Conservation (phyloP, 2,888 invertebrate species). For the Strigamia maritima region DNA sequence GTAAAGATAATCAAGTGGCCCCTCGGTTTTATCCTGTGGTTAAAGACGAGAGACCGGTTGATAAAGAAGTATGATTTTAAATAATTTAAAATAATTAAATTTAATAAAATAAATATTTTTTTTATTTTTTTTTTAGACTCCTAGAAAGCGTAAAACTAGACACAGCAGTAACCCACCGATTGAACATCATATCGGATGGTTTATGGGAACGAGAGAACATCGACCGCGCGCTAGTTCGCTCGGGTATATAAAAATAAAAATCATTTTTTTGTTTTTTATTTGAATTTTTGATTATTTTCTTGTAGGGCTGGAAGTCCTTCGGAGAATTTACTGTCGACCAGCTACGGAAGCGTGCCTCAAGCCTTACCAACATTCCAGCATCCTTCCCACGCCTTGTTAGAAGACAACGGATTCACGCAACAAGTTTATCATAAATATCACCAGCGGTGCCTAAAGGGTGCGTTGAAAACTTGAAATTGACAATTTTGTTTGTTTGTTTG, state of each 20-base stretch:
- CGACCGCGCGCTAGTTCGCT: conserved; percentile 37
- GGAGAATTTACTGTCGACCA: conserved; percentile 50
- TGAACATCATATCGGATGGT: conserved; percentile 42
- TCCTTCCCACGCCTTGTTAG: conserved; percentile 88
- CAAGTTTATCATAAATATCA: conserved; percentile 96
- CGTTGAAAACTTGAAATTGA: background rate
- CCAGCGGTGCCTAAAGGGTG: conserved; percentile 86
- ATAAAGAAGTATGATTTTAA: conserved; percentile 46
- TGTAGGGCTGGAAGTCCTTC: conserved; percentile 73
- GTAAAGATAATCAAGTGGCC: conserved; percentile 54
- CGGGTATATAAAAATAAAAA: conserved; percentile 31
- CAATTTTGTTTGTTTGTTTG: background rate
- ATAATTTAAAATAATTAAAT: background rate
- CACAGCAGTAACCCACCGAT: conserved; percentile 73
- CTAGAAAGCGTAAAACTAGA: conserved; percentile 83
- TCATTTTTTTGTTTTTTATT: conserved; percentile 34
- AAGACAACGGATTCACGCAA: conserved; percentile 96
- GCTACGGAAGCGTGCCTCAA: conserved; percentile 76
- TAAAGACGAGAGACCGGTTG: conserved; percentile 68
- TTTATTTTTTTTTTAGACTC: conserved; percentile 54
- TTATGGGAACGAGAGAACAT: conserved; percentile 41
- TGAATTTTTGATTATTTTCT: background rate
- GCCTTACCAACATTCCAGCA: conserved; percentile 89
- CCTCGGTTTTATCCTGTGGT: conserved; percentile 92
- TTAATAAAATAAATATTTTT: background rate